Conservation (phyloP, 2,113 vertebrate species). For the Cyphotilapia sp. region DNA sequence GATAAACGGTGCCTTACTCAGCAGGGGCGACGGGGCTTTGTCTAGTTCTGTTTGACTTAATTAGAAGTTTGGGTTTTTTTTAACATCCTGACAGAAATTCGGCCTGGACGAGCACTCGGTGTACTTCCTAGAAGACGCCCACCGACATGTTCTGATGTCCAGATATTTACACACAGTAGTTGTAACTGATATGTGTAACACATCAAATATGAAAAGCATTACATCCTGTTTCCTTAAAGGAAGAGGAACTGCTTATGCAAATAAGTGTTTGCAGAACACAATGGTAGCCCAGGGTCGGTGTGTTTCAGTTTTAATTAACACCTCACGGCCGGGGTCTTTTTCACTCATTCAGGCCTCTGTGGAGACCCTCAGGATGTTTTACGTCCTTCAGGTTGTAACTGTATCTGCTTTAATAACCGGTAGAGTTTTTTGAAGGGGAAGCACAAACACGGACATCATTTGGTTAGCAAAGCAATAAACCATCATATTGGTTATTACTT, state of each 20-base stretch:
- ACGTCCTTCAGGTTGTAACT: not conserved
- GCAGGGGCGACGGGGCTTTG: not conserved
- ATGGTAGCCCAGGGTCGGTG: not conserved
- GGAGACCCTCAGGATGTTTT: not conserved
- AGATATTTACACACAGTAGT: not conserved
- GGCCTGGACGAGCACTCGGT: not conserved
- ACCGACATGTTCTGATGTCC: not conserved
- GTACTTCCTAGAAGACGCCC: not conserved
- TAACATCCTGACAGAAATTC: not conserved
- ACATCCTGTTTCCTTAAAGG: not conserved
- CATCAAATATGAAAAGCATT: not conserved
- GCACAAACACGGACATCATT: not conserved
- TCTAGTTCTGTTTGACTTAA: not conserved
- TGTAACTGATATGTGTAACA: not conserved
- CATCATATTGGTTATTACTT: not conserved
- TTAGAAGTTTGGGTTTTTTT: not conserved
- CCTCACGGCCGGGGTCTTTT: not conserved
- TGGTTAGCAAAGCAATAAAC: not conserved
- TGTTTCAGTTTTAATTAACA: not conserved
- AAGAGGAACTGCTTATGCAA: constrained; percentile 18
- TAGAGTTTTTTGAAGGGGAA: not conserved
- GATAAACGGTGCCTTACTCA: not conserved
- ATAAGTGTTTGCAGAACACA: not conserved
- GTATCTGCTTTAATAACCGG: not conserved
- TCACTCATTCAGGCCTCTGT: not conserved